Evolutionary conservation across 2,888 invertebrate species (phyloP).

Genomic region (Gandaritis pyraliata): DNA sequence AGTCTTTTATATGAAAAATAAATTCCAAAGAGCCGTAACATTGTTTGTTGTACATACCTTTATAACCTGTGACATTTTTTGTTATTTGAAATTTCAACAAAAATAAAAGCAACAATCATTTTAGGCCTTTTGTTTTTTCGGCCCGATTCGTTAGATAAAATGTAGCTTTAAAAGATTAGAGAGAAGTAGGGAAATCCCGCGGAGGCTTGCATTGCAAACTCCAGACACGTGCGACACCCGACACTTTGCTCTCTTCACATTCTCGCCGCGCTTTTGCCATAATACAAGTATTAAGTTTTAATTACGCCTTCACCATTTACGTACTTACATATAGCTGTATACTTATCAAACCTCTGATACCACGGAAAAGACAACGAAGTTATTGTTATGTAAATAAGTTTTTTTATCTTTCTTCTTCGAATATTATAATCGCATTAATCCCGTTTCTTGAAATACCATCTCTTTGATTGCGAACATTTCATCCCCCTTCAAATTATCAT

Average conservation of each 20-base stretch:
- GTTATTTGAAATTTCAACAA: no score
- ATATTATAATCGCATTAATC: conserved; percentile 49
- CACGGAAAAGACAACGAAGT: conserved; percentile 38
- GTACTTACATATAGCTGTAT: conserved; percentile 46
- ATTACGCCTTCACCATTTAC: conserved; percentile 68
- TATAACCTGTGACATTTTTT: no score
- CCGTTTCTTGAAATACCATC: conserved; percentile 41
- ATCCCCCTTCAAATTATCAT: conserved; percentile 35
- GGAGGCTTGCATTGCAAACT: conserved; percentile 62
- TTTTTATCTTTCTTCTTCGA: conserved; percentile 44
- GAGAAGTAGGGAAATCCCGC: conserved; percentile 49
- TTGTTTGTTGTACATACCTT: no score
- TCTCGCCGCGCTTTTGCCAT: conserved; percentile 62
- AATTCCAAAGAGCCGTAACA: no score
- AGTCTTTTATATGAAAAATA: no score
- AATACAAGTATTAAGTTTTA: conserved; percentile 80
- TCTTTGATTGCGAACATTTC: conserved; percentile 42
- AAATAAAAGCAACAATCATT: background rate
- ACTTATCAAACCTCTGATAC: conserved; percentile 51
- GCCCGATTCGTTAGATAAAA: conserved; percentile 46
- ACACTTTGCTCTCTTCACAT: conserved; percentile 78
- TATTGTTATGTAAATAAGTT: conserved; percentile 52
- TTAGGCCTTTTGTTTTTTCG: conserved; percentile 26
- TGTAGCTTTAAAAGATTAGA: conserved; percentile 50
- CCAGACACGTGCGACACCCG: conserved; percentile 76